Conservation (phyloP, 2,888 invertebrate genomes). For the Erebia aethiops region DNA sequence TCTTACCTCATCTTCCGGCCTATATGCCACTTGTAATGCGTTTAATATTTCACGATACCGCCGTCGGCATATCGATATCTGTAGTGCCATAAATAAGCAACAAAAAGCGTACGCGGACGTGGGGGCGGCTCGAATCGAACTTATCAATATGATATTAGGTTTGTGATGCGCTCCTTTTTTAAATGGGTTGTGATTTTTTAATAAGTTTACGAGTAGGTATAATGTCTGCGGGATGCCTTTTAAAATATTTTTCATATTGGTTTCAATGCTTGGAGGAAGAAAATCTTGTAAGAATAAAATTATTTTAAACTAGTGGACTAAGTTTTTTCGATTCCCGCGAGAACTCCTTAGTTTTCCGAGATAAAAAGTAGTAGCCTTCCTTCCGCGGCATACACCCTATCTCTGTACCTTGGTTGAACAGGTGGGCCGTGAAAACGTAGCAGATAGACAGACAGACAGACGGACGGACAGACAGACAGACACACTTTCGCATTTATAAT, state of each 20-base stretch:
- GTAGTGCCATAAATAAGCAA: conserved; percentile 74
- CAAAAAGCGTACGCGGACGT: conserved; percentile 65
- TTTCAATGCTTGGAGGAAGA: not conserved
- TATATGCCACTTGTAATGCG: conserved; percentile 82
- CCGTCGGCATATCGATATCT: conserved; percentile 76
- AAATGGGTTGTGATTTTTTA: conserved; percentile 23
- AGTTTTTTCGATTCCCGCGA: too few species aligned
- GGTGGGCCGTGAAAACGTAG: too few species aligned
- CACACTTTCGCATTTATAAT: too few species aligned
- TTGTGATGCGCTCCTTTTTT: conserved; percentile 38
- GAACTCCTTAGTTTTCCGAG: too few species aligned
- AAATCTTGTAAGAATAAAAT: not conserved
- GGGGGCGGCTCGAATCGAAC: conserved; percentile 65
- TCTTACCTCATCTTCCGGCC: conserved; percentile 78
- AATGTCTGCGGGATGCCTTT: not conserved
- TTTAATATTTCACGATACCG: conserved; percentile 83
- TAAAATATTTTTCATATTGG: not conserved
- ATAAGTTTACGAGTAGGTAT: conserved; percentile 9
- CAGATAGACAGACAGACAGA: too few species aligned
- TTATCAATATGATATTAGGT: conserved; percentile 80
- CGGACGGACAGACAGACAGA: too few species aligned
- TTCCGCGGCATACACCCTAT: too few species aligned
- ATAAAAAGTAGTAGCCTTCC: too few species aligned
- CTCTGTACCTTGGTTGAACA: too few species aligned
- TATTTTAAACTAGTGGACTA: too few species aligned